Base-by-base conservation (phyloP, 1,140 invertebrate species). In the Tetragnatha versicolor region DNA sequence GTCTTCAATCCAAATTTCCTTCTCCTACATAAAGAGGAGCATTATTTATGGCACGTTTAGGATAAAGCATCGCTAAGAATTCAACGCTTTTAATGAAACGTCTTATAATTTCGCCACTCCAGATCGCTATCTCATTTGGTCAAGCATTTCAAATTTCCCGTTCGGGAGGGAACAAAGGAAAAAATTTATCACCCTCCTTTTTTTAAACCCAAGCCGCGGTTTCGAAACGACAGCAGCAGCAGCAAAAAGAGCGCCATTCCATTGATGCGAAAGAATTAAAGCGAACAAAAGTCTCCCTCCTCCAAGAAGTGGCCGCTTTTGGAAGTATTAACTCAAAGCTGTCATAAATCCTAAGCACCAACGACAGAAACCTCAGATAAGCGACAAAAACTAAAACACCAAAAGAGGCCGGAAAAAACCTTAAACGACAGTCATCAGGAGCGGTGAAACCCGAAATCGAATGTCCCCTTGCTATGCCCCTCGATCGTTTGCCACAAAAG, bases 281-380 rank as follows among this genome's bases (percentile, higher is more conserved):
- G 25, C 47, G 47, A 55, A 55, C 68, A 68, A 68, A 68, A 51
- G 68, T 63, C 37, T 75, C 25, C 72, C 39, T 29, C 68, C 55
- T 53, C 1, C 61, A 63, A 63, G 33, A 75, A 63, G 27, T 63
- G 29, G 14, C 29, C 72, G 42, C 42, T 75, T 75, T 75, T 63
- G 72, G 63, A 75, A 77, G 73, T 77, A 77, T 77, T 77, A 77
- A 77, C 73, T 77, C 73, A 77, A 77, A 65, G 73, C 73, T 66
- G 73, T 77, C 73, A 77, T 77, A 77, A 77, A 77, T 77, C 61
- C 27, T 47, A 27, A 49, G 31, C 61, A 77, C 45, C 60, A 77
- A 65, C 72, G 73, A 77, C 61, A 66, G 73, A 77, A 77, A 77
- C 73, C 73, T 77, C 60, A 77, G 73, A 77, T 77, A 66, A 73